Conservation (phyloP, 2,113 vertebrate species). For the Rhinolophus ferrumequinum region DNA sequence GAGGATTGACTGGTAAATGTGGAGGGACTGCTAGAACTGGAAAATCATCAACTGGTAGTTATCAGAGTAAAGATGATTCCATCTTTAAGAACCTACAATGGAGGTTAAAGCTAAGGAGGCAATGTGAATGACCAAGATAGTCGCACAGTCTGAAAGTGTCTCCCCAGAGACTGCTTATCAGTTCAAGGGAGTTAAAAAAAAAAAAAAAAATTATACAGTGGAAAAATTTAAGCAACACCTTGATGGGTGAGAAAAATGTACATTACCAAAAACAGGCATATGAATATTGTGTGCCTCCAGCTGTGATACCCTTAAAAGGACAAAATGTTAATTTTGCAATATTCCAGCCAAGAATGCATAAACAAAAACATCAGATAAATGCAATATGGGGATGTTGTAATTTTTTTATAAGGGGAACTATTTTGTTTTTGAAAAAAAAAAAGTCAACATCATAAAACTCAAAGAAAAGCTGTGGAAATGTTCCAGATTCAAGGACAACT, state of each 20-base stretch:
- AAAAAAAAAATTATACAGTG: not conserved
- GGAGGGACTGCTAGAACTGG: not conserved
- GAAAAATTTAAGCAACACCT: not conserved
- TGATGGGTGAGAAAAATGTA: not conserved
- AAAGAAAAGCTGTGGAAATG: not conserved
- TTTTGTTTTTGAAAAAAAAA: slow-evolving; percentile 29
- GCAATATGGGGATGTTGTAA: not conserved
- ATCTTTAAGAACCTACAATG: not conserved
- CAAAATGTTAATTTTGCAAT: not conserved
- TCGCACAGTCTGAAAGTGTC: not conserved
- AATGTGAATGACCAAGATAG: not conserved
- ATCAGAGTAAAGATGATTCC: not conserved
- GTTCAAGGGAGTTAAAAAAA: not conserved
- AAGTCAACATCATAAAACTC: not conserved
- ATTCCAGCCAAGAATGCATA: not conserved
- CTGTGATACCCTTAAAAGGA: not conserved
- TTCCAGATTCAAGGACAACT: not conserved
- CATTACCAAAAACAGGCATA: not conserved
- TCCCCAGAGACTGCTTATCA: not conserved
- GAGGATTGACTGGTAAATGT: not conserved
- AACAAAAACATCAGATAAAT: not conserved
- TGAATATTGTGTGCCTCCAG: not conserved
- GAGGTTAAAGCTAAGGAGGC: not conserved
- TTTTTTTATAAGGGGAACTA: not conserved
- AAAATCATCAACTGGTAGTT: not conserved